Base-by-base conservation (phyloP, 2,113 vertebrate species). In the Rhynchopsitta pachyrhyncha region DNA sequence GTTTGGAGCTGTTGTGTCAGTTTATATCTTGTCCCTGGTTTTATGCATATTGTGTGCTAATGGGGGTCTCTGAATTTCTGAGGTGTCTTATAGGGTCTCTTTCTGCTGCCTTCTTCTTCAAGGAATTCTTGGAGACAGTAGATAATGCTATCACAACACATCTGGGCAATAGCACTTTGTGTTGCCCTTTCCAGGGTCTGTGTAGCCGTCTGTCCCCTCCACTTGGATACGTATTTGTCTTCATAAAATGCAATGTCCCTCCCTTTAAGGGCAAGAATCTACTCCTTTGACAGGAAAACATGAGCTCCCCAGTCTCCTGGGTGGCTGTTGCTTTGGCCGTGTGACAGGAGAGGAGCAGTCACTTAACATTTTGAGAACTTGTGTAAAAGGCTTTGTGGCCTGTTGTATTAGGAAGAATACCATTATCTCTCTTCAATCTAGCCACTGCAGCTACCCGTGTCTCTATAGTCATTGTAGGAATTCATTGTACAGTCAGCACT, bases 1-100 rank as follows among this genome's bases (percentile, higher is more conserved):
- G 0, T 59, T 17, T 69, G 88, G 37, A 90, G 28, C 37, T 4
- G 1, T 55, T 1, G 1, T 44, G 16, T 57, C n/a, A 29, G 14
- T n/a, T 35, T 25, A n/a, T 55, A 73, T 91, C 27, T 71, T 82
- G 12, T 82, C 31, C 19, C 22, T 75, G 17, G 14, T 67, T 46
- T 80, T 85, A 29, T 23, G 47, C 44, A 29, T 85, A 17, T 6
- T 39, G 6, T 52, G 9, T 77, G 13, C 59, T 83, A 3, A 11
- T 49, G 55, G 20, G 62, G 4, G 7, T 82, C 49, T 88, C 18
- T 88, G 49, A n/a, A 28, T 82, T 79, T 23, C 29, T 68, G 1
- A 7, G 33, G 13, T 25, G 9, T 76, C 33, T 87, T 73, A 13
- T 0, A 76, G 4, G 14, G 7, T 42, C 29, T n/a, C 3, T 35